phyloP scores from a whole-genome alignment of 2,797 vertebrate species.

The Poeciliopsis paucimaculata region DNA sequence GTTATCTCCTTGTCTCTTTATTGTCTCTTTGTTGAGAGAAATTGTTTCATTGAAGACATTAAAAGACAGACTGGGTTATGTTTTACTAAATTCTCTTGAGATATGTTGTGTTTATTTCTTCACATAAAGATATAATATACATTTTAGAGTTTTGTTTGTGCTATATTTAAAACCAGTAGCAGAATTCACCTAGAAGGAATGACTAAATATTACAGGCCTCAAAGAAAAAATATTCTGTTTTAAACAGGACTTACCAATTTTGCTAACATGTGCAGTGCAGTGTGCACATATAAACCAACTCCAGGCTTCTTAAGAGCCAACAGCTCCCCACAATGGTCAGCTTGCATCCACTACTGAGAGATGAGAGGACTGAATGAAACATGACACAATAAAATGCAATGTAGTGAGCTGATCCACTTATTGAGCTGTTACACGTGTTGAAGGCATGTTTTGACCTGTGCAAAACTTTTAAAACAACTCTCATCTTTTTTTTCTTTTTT shows the following conservation, averaged over 20 bases:
- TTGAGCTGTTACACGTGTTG: neutral
- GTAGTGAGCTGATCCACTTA: neutral
- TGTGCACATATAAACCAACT: constrained; percentile 24
- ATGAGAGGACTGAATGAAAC: constrained; percentile 3
- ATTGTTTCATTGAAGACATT: neutral
- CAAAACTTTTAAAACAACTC: neutral
- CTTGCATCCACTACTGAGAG: constrained; percentile 32
- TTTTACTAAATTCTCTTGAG: neutral
- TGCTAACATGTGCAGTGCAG: neutral
- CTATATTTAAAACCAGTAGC: neutral
- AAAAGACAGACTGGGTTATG: neutral
- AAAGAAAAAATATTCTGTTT: neutral
- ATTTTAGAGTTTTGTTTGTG: neutral
- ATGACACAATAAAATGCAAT: neutral
- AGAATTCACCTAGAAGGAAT: neutral
- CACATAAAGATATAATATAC: constrained; percentile 12
- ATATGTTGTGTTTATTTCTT: neutral
- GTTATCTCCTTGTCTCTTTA: neutral
- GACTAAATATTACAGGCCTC: neutral
- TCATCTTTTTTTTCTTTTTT: neutral
- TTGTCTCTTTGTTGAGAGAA: neutral
- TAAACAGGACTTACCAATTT: constrained; percentile 2
- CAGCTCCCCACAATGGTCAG: constrained; percentile 69
- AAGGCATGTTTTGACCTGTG: neutral
- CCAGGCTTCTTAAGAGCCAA: constrained; percentile 50